phyloP scores from a whole-genome alignment of 2,113 vertebrate species.

The Callaeas wilsoni region DNA sequence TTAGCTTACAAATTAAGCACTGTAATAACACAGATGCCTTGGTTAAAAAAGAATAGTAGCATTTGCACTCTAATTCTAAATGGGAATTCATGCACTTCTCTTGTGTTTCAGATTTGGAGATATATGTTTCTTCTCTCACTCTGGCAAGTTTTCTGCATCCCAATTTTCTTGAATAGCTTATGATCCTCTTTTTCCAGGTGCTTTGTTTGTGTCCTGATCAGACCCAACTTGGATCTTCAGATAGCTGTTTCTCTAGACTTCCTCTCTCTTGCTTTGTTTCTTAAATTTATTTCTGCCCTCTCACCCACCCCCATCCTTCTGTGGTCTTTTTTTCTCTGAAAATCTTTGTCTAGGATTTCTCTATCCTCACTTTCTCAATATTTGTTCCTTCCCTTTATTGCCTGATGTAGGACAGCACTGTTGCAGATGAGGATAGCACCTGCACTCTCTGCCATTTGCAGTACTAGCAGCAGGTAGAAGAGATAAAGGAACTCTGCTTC shows the following conservation, averaged over 20 bases:
- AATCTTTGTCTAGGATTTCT: background rate
- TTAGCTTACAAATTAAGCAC: background rate
- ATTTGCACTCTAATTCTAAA: background rate
- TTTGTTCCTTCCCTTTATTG: background rate
- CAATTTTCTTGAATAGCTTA: background rate
- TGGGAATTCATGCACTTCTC: background rate
- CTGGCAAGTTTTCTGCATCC: background rate
- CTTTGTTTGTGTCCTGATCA: background rate
- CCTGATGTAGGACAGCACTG: background rate
- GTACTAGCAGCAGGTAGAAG: background rate
- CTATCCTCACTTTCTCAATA: background rate
- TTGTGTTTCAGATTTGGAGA: background rate
- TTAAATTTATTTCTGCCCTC: background rate
- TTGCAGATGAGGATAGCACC: constrained; percentile 4
- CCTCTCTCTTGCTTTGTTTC: background rate
- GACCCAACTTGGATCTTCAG: background rate
- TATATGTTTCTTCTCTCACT: background rate
- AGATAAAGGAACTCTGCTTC: constrained; percentile 11
- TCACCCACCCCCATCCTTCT: background rate
- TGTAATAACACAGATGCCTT: background rate
- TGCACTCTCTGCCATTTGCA: constrained; percentile 3
- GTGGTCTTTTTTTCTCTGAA: background rate
- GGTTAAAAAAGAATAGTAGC: background rate
- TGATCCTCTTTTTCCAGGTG: background rate
- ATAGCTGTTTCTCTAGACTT: background rate